A percentile compares a stretch with the other conserved stretches of the same genome.
These are phyloP conservation scores for Atta texana DNA, from an alignment of 1,140 invertebrate genomes.

Conservation along the genomic window DNA sequence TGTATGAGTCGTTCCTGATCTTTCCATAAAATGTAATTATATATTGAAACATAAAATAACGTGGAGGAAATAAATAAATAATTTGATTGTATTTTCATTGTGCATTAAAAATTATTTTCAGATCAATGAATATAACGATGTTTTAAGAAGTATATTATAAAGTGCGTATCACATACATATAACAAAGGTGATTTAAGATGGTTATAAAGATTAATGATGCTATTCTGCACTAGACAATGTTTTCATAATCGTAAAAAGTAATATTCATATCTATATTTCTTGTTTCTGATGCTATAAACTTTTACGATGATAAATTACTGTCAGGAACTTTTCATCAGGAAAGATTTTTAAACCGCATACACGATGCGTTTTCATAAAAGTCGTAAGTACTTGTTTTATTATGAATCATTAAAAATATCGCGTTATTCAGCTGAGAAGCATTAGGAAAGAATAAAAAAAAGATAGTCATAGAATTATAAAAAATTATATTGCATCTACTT, in stretches of 20 bases:
- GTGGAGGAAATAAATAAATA: not conserved
- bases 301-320: slow-evolving; percentile 40
- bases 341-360: slow-evolving; percentile 14
- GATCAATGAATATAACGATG: not conserved
- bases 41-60: not conserved
- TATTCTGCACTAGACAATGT: not conserved
- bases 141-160: not conserved
- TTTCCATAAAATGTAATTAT: not conserved
- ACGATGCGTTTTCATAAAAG: slow-evolving; percentile 10
- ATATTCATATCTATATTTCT: slow-evolving; percentile 44
- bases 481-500: slow-evolving; percentile 12
- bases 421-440: not conserved
- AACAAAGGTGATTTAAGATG: not conserved
- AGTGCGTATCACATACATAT: not conserved
- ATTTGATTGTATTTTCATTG: not conserved
- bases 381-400: slow-evolving; percentile 14
- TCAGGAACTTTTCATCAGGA: not conserved
- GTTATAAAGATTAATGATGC: not conserved
- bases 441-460: slow-evolving; percentile 10
- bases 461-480: slow-evolving; percentile 2
- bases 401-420: slow-evolving; percentile 4
- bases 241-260: slow-evolving; percentile 27
- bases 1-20: too few relatives aligned
- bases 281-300: slow-evolving; percentile 54
- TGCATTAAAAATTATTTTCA: not conserved